Base-by-base conservation (phyloP, 2,888 invertebrate genomes). In the Apodemia zela region DNA sequence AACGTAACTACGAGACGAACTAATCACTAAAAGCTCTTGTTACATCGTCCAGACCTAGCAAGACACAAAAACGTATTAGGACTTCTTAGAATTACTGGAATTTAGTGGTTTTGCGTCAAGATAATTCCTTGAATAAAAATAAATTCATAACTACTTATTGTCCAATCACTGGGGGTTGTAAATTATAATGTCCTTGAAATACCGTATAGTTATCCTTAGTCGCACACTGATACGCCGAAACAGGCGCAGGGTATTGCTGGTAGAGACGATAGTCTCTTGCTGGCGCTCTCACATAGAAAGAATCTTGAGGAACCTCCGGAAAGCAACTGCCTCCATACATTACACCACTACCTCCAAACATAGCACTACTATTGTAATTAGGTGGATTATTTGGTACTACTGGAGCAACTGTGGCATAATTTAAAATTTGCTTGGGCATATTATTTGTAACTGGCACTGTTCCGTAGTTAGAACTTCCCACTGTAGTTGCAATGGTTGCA, bases 131-230 rank as follows among this genome's bases (percentile, higher is more conserved):
- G 15, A 15, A 15, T 42, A 42, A 42, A 15, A 42, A 42, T 42
- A 15, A 42, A 42, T 42, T 42, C 4, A 42, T 15, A 42, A 8
- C 6, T 17, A 17, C 11, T 73, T 76, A 92, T 72, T 91, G 92
- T 71, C 92, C 89, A 64, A 92, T 79, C 58, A 92, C 81, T 1
- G 91, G 86, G 10, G 89, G 86, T 74, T 88, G 89, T 65, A 90
- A 76, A 70, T 86, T 89, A 66, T 90, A 90, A 74, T 92, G 92
- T 75, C 92, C 92, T 72, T 92, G 92, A 69, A 92, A 91, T 73
- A 92, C 79, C 18, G 85, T 75, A 70, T 91, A 92, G 70, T 89
- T 92, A 58, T 92, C 91, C 66, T 92, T 92, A 5, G 87, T 72
- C 10, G 89, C 89, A 61, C 92, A 92, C 75, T 91, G 92, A 64